A percentile compares a stretch with the other conserved stretches of the same genome.
Evolutionary conservation across 2,797 vertebrate species (phyloP).

Genomic region (Salarias fasciatus): DNA sequence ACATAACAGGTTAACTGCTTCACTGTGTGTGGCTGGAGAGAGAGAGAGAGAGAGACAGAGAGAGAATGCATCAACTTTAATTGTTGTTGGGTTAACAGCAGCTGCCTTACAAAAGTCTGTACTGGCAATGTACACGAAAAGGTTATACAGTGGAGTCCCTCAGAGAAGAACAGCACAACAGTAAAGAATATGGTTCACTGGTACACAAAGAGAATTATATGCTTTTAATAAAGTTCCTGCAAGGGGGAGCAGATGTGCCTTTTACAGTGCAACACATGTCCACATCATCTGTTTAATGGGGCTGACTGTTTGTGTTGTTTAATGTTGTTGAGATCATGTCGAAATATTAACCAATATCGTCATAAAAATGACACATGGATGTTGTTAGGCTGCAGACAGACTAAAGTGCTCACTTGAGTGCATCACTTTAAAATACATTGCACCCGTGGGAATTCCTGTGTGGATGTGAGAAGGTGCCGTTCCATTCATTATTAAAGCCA

Average conservation of each 20-base stretch:
- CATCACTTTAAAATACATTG: slow-evolving; percentile 31
- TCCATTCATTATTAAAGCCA: slow-evolving; percentile 59
- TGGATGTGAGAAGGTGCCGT: slow-evolving; percentile 17
- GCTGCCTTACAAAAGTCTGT: too few species aligned
- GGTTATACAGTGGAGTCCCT: not conserved
- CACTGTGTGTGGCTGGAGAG: slow-evolving; percentile 20
- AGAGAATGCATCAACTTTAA: not conserved
- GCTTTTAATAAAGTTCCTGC: not conserved
- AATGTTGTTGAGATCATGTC: slow-evolving; percentile 1
- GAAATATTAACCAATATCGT: slow-evolving; percentile 2
- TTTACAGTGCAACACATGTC: not conserved
- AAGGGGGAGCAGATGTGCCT: not conserved
- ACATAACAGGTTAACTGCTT: slow-evolving; percentile 59
- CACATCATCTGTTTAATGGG: too few species aligned
- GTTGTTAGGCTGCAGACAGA: slow-evolving; percentile 27
- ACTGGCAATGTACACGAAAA: not conserved
- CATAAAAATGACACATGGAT: slow-evolving; percentile 4
- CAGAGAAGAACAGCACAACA: not conserved
- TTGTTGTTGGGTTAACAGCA: not conserved
- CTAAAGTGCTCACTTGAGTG: slow-evolving; percentile 24
- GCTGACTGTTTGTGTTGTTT: not conserved
- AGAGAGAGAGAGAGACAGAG: too few species aligned
- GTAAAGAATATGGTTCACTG: not conserved
- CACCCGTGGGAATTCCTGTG: slow-evolving; percentile 29
- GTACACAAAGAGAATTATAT: not conserved